Conservation (phyloP, 2,888 invertebrate species). For the Magallana nippona region DNA sequence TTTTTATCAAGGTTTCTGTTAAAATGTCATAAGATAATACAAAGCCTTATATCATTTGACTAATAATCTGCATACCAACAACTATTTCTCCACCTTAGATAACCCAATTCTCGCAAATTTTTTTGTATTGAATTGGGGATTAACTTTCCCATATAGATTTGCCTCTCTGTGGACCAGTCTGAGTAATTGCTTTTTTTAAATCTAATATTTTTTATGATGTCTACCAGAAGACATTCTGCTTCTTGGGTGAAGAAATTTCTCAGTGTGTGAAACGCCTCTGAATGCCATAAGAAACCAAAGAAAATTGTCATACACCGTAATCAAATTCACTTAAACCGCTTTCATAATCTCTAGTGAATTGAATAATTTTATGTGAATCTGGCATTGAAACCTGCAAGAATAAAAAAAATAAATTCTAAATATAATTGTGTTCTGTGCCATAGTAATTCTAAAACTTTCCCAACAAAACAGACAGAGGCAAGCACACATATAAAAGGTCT, state of each 20-base stretch:
- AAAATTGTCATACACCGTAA: not conserved
- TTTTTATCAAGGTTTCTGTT: too few relatives aligned
- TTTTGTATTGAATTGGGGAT: constrained; percentile 9
- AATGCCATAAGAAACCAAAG: not conserved
- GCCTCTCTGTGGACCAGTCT: not conserved
- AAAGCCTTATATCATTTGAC: too few relatives aligned
- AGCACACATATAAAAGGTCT: not conserved
- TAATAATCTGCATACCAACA: too few relatives aligned
- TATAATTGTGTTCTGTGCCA: constrained; percentile 28
- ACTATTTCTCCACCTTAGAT: too few relatives aligned
- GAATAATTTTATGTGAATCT: constrained; percentile 3
- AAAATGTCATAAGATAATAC: too few relatives aligned
- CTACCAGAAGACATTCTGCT: constrained; percentile 13
- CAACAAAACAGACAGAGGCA: not conserved
- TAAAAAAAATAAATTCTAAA: not conserved
- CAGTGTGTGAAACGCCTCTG: not conserved
- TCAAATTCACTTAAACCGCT: constrained; percentile 11
- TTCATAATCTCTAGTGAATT: constrained; percentile 11
- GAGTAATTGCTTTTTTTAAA: constrained; percentile 22
- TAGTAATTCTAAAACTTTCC: not conserved
- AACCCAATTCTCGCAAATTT: too few relatives aligned
- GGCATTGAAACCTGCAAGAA: not conserved
- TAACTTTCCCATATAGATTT: not conserved
- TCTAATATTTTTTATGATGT: constrained; percentile 29
- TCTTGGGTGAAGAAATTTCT: not conserved